Base-by-base conservation (phyloP, 2,888 invertebrate genomes). In the Polietes domitor region DNA sequence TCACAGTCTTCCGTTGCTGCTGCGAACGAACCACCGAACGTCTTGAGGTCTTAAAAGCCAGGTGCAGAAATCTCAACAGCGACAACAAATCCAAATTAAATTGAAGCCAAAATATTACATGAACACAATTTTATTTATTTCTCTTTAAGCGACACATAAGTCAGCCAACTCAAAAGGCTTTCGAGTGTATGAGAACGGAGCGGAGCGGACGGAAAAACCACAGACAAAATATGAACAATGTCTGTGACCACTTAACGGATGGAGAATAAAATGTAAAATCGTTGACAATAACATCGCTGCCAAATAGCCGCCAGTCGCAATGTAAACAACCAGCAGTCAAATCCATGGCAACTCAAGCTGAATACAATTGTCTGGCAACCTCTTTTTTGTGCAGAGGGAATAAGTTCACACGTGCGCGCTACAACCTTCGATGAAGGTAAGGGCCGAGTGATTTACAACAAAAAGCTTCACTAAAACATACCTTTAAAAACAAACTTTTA, bases 251-350 rank as follows among this genome's bases (percentile, higher is more conserved):
- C 61, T 72, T 77, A 82, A n/a, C 74, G 61, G 53, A 53, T 65
- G 72, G 58, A 19, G 2, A 83, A 83, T 71, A 77, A 83, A 80
- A 73, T 77, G 70, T 65, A 78, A 80, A 83, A 80, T 80, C 72
- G 74, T 83, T 80, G 80, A 77, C 83, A 83, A 83, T 75, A 77
- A 77, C 77, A 70, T 77, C 24, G 73, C 74, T 83, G 74, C 74
- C 80, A 80, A 80, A 80, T 74, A 71, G 77, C 47, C 77, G 71
- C 75, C 83, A 71, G 63, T 83, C 71, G n/a, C 15, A 83, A 80
- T 24, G 43, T 80, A 74, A 83, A 77, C 77, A 70, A 76, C 43
- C 65, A 26, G 65, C 63, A 41, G 68, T 10, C 21, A 41, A 68
- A 41, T 17, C 24, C 43, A 47, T 43, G 10, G 26, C 17, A n/a